Conservation (phyloP, 2,113 vertebrate species). For the Cololabis saira region DNA sequence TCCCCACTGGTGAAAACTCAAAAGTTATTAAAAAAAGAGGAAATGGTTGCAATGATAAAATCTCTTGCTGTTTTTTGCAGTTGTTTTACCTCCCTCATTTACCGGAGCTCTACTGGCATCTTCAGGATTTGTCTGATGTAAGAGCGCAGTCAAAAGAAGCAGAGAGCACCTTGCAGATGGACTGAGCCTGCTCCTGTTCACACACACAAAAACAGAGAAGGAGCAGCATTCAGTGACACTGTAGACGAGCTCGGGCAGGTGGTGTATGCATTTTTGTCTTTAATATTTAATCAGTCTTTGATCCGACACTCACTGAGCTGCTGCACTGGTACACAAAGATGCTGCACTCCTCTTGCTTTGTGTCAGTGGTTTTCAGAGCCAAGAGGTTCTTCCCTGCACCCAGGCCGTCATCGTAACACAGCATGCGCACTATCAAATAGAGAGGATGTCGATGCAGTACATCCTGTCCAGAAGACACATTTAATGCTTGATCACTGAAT, state of each 20-base stretch:
- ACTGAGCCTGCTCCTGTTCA: constrained; percentile 93
- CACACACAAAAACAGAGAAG: background rate
- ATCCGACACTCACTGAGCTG: constrained; percentile 86
- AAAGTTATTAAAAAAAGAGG: background rate
- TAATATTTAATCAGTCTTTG: background rate
- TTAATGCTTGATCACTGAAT: background rate
- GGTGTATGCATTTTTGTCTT: background rate
- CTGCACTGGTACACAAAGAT: constrained; percentile 98
- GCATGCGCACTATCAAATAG: constrained; percentile 93
- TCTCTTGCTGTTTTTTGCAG: constrained; percentile 3
- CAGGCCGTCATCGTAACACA: constrained; percentile 96
- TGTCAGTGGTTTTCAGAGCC: constrained; percentile 93
- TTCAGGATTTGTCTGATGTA: constrained; percentile 89
- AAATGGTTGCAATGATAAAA: background rate
- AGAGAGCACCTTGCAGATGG: constrained; percentile 95
- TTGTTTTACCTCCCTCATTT: constrained; percentile 2
- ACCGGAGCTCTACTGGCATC: background rate
- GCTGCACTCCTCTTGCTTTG: constrained; percentile 86
- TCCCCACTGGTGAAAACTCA: background rate
- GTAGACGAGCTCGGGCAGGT: background rate
- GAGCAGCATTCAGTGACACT: background rate
- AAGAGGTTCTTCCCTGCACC: constrained; percentile 93
- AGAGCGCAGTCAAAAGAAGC: constrained; percentile 92
- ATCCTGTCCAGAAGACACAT: constrained; percentile 78
- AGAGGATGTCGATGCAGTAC: constrained; percentile 94